These are phyloP conservation scores for Otis tarda DNA, from an alignment of 2,113 vertebrate genomes.

Conservation along the genomic window DNA sequence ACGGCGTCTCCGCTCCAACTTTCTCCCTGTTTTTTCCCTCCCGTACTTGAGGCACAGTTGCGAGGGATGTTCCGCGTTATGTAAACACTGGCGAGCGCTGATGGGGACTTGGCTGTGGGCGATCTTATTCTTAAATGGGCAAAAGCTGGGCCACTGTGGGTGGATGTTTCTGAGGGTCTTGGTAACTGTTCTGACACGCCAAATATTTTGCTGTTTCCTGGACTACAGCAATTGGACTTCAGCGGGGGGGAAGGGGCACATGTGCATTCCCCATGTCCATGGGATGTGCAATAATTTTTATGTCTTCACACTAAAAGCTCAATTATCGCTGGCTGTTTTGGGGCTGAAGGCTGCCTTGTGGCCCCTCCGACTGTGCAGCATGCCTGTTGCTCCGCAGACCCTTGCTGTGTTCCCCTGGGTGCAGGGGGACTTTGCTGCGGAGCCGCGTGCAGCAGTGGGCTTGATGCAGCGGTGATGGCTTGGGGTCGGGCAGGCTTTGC, in stretches of 20 bases:
- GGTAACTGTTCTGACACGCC: background rate
- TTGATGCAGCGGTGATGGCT: accelerated
- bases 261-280: background rate
- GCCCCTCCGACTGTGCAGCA: accelerated
- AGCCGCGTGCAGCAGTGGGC: background rate
- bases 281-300: slow-evolving; percentile 4
- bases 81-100: background rate
- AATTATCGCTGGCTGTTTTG: background rate
- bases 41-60: background rate
- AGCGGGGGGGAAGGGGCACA: background rate
- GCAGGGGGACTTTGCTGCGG: background rate
- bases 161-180: slow-evolving; percentile 26
- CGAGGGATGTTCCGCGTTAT: background rate
- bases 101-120: background rate
- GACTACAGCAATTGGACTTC: slow-evolving; percentile 57
- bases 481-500: background rate
- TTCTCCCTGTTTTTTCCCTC: background rate
- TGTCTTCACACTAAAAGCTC: background rate
- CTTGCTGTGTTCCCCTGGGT: accelerated
- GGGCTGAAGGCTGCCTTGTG: background rate
- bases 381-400: background rate
- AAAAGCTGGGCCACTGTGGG: background rate
- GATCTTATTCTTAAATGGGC: slow-evolving; percentile 18
- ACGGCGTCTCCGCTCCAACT: background rate
- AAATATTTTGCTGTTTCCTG: slow-evolving; percentile 76